phyloP scores from a whole-genome alignment of 1,140 invertebrate genomes.

The Heliothis subflexa region DNA sequence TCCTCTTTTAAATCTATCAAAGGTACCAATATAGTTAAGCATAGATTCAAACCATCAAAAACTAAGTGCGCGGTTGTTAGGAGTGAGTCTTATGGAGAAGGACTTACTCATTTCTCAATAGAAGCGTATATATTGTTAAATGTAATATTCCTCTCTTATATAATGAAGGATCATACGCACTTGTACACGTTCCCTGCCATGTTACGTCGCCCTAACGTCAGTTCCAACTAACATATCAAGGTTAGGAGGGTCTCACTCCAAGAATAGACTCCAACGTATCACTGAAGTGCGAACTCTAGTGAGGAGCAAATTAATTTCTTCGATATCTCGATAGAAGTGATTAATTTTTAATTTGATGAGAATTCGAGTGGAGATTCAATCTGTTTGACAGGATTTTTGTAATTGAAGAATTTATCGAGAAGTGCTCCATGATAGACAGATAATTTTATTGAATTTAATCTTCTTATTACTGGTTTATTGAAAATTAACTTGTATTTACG shows the following conservation, averaged over 20 bases:
- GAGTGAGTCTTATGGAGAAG: too few relatives aligned
- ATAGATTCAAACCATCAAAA: too few relatives aligned
- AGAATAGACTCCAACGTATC: conserved; percentile 31
- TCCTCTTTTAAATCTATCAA: background rate
- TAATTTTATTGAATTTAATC: background rate
- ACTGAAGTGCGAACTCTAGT: conserved; percentile 12
- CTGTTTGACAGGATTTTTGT: conserved; percentile 4
- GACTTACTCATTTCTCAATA: background rate
- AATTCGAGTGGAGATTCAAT: conserved; percentile 1
- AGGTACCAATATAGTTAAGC: too few relatives aligned
- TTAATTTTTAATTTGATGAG: conserved; percentile 12
- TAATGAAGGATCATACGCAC: conserved; percentile 25
- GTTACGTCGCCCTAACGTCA: conserved; percentile 33
- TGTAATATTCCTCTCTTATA: background rate
- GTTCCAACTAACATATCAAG: conserved; percentile 41
- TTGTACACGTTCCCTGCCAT: conserved; percentile 35
- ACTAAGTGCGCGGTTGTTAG: too few relatives aligned
- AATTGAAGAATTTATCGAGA: background rate
- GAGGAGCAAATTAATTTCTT: conserved; percentile 22
- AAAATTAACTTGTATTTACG: background rate
- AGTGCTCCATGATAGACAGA: background rate
- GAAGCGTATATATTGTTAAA: background rate
- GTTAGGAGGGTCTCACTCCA: conserved; percentile 36
- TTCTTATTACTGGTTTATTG: background rate
- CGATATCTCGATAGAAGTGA: background rate